Percentiles rank a stretch among this genome's conserved stretches.
Evolutionary conservation across 2,888 invertebrate species (phyloP).

Genomic region (Tenthredo livida): DNA sequence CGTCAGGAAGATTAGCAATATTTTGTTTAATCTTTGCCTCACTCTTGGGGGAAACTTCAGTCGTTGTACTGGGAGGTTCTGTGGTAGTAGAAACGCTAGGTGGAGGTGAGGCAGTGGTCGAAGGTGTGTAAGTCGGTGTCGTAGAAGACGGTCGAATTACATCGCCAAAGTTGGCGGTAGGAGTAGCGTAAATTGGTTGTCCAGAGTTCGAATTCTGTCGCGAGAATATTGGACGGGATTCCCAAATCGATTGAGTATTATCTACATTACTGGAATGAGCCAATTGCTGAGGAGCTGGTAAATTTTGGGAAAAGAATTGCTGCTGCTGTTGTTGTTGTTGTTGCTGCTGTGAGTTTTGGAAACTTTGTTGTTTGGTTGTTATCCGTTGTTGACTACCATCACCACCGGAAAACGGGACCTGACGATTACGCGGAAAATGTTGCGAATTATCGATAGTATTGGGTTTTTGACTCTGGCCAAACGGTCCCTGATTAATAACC

Average conservation of each 20-base stretch:
- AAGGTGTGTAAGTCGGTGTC: constrained; percentile 78
- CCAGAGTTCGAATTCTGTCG: constrained; percentile 59
- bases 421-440: constrained; percentile 48
- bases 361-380: constrained; percentile 61
- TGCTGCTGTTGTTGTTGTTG: constrained; percentile 22
- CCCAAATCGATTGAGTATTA: constrained; percentile 70
- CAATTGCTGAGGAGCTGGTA: constrained; percentile 70
- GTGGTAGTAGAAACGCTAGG: constrained; percentile 79
- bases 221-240: constrained; percentile 66
- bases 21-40: constrained; percentile 79
- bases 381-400: constrained; percentile 35
- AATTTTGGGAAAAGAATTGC: constrained; percentile 69
- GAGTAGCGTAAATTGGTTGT: constrained; percentile 74
- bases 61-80: constrained; percentile 77
- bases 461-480: constrained; percentile 78
- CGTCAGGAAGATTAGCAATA: constrained; percentile 85
- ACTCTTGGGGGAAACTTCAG: constrained; percentile 79
- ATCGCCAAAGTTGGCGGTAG: constrained; percentile 65
- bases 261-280: constrained; percentile 48
- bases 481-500: constrained; percentile 77
- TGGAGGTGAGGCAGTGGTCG: constrained; percentile 80
- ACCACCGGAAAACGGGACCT: constrained; percentile 2
- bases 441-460: constrained; percentile 65
- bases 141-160: constrained; percentile 76
- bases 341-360: constrained; percentile 71